Conservation (phyloP, 2,113 vertebrate genomes). For the Pardalotus punctatus region DNA sequence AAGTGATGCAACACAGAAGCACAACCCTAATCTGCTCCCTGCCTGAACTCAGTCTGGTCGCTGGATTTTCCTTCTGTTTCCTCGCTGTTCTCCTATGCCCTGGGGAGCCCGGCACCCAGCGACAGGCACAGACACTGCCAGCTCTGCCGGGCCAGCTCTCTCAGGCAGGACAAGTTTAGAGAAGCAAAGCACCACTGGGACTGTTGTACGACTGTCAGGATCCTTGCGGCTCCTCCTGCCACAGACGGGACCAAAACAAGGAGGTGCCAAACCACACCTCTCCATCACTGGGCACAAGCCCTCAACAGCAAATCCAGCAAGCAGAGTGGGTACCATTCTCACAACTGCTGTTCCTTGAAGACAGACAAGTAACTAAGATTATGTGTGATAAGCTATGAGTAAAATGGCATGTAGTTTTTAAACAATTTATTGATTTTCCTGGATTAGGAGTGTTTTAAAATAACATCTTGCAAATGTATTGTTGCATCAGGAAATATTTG, state of each 20-base stretch:
- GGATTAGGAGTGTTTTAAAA: not conserved
- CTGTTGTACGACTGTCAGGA: not conserved
- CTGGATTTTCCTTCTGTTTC: not conserved
- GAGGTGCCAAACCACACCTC: not conserved
- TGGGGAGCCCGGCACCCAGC: fast-evolving
- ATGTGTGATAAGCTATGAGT: not conserved
- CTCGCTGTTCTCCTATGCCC: not conserved
- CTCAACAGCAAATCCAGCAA: not conserved
- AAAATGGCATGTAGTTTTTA: not conserved
- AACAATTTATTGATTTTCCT: not conserved
- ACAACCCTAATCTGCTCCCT: not conserved
- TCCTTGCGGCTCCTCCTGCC: not conserved
- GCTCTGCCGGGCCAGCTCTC: not conserved
- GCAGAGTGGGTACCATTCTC: not conserved
- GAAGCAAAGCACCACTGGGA: not conserved
- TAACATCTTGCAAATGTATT: not conserved
- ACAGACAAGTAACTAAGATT: not conserved
- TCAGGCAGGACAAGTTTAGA: not conserved
- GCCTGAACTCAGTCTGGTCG: not conserved
- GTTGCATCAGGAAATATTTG: not conserved
- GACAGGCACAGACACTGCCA: not conserved
- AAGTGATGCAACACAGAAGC: not conserved
- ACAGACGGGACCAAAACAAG: not conserved
- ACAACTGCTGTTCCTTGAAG: not conserved
- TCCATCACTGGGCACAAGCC: not conserved